These are phyloP conservation scores for Drosophila simulans DNA, from an alignment of 1,140 invertebrate genomes.

Conservation along the genomic window DNA sequence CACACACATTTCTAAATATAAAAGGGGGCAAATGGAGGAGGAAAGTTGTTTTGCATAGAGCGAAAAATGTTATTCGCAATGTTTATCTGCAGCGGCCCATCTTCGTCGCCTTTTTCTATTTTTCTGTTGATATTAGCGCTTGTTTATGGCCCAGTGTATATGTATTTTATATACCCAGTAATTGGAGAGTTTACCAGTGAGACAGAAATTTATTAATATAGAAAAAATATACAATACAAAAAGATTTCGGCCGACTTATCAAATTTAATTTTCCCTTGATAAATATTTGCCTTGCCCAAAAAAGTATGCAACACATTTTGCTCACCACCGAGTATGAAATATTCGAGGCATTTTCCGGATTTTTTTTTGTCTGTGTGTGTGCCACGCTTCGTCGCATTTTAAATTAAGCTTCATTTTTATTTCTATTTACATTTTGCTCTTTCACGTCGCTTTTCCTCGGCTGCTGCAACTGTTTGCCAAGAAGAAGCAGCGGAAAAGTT, in stretches of 20 bases:
- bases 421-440: slow-evolving; percentile 79
- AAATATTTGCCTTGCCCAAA: neutral
- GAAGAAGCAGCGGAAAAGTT: slow-evolving; percentile 35
- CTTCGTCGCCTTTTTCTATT: slow-evolving; percentile 13
- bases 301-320: slow-evolving; percentile 1
- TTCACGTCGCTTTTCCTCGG: slow-evolving; percentile 30
- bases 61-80: slow-evolving; percentile 65
- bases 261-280: neutral
- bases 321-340: neutral
- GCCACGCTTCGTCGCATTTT: slow-evolving; percentile 77
- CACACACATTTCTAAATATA: slow-evolving; percentile 64
- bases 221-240: too few relatives aligned
- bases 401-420: slow-evolving; percentile 82
- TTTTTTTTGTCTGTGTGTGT: slow-evolving; percentile 39
- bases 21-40: slow-evolving; percentile 8
- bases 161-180: slow-evolving; percentile 18
- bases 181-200: neutral
- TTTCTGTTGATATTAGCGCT: slow-evolving; percentile 65
- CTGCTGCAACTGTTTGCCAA: slow-evolving; percentile 67
- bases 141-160: slow-evolving; percentile 54
- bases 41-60: slow-evolving; percentile 69
- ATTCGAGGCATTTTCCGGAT: neutral
- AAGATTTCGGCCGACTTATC: neutral
- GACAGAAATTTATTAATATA: neutral
- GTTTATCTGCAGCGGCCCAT: slow-evolving; percentile 75